Evolutionary conservation across 2,797 vertebrate species (phyloP).

Genomic region (Emys orbicularis): DNA sequence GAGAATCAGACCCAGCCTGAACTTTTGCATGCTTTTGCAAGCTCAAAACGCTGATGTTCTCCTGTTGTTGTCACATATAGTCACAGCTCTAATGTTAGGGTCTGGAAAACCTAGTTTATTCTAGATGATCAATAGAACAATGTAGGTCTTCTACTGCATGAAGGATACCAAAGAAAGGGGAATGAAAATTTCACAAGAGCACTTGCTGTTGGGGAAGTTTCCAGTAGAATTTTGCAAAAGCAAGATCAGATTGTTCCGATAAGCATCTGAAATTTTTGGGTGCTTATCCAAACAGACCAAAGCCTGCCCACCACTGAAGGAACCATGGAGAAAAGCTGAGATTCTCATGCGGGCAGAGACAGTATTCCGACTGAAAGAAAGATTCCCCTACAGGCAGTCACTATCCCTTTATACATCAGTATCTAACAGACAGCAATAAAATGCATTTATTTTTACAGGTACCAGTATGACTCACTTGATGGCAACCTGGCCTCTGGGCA

Average conservation of each 20-base stretch:
- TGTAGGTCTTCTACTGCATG: too few relatives aligned
- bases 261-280: background rate
- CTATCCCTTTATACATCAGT: rapidly evolving
- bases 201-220: background rate
- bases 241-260: background rate
- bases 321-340: background rate
- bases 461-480: background rate
- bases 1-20: background rate
- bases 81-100: background rate
- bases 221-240: background rate
- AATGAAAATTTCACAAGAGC: background rate
- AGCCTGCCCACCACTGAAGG: background rate
- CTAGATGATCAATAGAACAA: background rate
- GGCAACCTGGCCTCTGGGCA: background rate
- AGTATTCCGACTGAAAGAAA: background rate
- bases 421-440: rapidly evolving
- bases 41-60: background rate
- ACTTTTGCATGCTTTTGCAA: background rate
- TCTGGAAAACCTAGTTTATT: background rate
- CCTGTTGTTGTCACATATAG: background rate
- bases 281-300: background rate
- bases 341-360: background rate
- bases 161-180: too few relatives aligned
- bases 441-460: background rate
- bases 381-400: background rate